Evolutionary conservation across 2,797 vertebrate genomes (phyloP).

Genomic region (Falco berigora): DNA sequence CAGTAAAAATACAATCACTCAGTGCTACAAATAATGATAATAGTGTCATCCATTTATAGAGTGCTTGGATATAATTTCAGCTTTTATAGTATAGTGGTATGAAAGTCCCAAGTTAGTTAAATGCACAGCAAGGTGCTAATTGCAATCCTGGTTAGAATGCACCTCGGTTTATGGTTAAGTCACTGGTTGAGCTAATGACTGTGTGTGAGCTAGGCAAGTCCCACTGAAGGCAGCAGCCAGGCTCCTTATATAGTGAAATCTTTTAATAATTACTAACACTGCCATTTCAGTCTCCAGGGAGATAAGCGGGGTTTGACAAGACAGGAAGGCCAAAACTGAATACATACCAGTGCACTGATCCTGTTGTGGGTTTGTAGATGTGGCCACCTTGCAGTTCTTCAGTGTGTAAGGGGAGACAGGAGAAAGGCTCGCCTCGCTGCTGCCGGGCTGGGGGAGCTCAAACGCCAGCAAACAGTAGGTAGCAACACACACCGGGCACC

Average conservation of each 20-base stretch:
- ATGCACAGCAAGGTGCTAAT: background rate
- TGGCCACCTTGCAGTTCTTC: background rate
- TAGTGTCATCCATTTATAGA: background rate
- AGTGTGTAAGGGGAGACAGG: accelerated
- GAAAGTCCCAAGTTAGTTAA: background rate
- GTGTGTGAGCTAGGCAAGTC: background rate
- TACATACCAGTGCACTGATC: accelerated
- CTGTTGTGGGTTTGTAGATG: background rate
- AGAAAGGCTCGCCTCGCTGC: background rate
- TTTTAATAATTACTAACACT: background rate
- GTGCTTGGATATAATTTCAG: background rate
- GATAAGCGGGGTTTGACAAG: background rate
- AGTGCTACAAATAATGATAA: background rate
- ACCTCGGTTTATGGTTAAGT: background rate
- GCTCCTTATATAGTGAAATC: background rate
- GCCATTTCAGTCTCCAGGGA: background rate
- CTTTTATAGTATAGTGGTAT: background rate
- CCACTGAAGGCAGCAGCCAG: background rate
- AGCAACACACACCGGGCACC: background rate
- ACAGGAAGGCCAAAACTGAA: background rate
- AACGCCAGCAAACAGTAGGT: background rate
- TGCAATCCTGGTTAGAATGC: background rate
- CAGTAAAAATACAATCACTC: background rate
- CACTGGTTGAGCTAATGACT: background rate
- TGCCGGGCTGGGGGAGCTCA: background rate